phyloP scores from a whole-genome alignment of 2,888 invertebrate species.

The Trypoxylon attenuatum region DNA sequence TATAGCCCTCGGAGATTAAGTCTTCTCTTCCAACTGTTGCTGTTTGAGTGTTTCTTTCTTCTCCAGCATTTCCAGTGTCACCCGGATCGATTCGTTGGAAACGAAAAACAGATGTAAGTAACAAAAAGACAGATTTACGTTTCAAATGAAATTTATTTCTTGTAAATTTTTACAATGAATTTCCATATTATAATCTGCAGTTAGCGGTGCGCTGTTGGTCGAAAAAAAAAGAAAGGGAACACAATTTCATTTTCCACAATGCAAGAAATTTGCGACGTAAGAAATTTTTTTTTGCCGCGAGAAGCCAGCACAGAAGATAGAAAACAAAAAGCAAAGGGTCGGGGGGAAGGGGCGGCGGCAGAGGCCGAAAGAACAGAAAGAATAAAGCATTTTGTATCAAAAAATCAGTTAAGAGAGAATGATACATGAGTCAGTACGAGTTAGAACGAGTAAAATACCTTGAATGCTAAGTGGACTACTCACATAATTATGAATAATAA shows the following conservation, averaged over 20 bases:
- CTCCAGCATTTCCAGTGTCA: no score
- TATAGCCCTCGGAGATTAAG: slow-evolving; percentile 23
- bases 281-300: slow-evolving; percentile 41
- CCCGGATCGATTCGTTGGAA: neutral
- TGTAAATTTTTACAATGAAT: slow-evolving; percentile 67
- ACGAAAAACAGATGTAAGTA: neutral
- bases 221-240: slow-evolving; percentile 47
- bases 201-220: slow-evolving; percentile 64
- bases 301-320: slow-evolving; percentile 44
- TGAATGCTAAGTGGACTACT: slow-evolving; percentile 38
- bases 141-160: slow-evolving; percentile 70
- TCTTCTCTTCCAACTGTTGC: no score
- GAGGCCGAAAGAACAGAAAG: slow-evolving; percentile 24
- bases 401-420: slow-evolving; percentile 31
- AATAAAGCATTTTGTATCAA: slow-evolving; percentile 23
- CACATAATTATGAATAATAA: slow-evolving; percentile 31
- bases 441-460: slow-evolving; percentile 42
- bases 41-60: no score
- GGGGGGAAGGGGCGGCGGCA: neutral
- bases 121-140: slow-evolving; percentile 14
- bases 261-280: slow-evolving; percentile 28
- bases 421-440: slow-evolving; percentile 24
- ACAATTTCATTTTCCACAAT: slow-evolving; percentile 45
- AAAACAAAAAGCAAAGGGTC: slow-evolving; percentile 26
- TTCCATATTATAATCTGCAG: slow-evolving; percentile 64